These are phyloP conservation scores for Lasioglossum figueresi DNA, from an alignment of 2,888 invertebrate species.

Conservation along the genomic window DNA sequence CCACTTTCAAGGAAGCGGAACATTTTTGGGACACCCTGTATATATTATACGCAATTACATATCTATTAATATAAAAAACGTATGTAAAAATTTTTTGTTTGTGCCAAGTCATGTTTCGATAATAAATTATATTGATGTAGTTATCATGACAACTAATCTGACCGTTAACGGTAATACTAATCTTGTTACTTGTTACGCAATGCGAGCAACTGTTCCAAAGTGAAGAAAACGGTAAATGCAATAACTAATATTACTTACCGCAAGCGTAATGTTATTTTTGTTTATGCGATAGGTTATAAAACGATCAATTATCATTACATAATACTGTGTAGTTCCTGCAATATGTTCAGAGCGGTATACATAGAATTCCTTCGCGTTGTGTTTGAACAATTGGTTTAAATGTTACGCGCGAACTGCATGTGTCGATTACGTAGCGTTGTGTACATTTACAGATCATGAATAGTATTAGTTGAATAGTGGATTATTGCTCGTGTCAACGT, in stretches of 20 bases:
- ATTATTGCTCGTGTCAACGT: conserved; percentile 23
- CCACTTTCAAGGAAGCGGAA: no score
- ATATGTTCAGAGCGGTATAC: background rate
- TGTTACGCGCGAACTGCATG: background rate
- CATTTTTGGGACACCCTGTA: background rate
- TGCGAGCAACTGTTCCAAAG: background rate
- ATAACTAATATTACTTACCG: background rate
- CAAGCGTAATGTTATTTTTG: background rate
- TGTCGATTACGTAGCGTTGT: conserved; percentile 3
- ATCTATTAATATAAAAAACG: background rate
- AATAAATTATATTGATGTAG: background rate
- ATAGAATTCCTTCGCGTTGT: background rate
- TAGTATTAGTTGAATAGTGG: conserved; percentile 9
- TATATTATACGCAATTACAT: background rate
- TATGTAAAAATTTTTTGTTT: background rate
- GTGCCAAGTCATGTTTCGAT: background rate
- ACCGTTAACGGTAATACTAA: background rate
- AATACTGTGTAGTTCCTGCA: background rate
- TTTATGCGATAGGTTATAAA: background rate
- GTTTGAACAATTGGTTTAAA: background rate
- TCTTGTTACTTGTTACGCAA: background rate
- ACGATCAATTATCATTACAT: background rate
- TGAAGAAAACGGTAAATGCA: background rate
- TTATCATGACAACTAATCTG: no score
- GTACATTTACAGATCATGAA: background rate